These are phyloP conservation scores for Brotula barbata DNA, from an alignment of 2,797 vertebrate genomes.

Conservation along the genomic window DNA sequence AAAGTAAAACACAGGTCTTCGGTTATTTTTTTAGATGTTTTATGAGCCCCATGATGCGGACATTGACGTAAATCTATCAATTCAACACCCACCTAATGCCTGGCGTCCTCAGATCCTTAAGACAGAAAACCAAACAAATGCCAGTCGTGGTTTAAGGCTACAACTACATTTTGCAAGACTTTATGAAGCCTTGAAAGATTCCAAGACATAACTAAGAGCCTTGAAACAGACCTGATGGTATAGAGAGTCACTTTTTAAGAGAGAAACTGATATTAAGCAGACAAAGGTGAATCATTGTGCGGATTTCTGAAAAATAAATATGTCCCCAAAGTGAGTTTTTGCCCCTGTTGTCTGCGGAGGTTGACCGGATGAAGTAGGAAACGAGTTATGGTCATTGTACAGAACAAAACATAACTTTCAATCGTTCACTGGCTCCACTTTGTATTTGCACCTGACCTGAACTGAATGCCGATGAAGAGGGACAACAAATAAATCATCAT, in stretches of 20 bases:
- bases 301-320: background rate
- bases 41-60: no score
- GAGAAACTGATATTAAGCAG: no score
- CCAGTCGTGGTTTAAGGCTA: no score
- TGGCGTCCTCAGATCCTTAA: background rate
- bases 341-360: background rate
- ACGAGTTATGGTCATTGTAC: background rate
- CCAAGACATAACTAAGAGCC: background rate
- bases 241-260: no score
- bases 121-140: background rate
- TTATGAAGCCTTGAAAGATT: background rate
- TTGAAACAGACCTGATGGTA: background rate
- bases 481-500: conserved; percentile 3
- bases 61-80: background rate
- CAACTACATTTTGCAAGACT: background rate
- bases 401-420: background rate
- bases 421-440: no score
- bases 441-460: no score
- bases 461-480: background rate
- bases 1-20: no score
- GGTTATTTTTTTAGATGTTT: no score
- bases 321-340: background rate
- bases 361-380: background rate
- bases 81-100: no score
- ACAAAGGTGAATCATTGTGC: no score